Conservation (phyloP, 2,797 vertebrate genomes). For the Enteromius paludinosus region DNA sequence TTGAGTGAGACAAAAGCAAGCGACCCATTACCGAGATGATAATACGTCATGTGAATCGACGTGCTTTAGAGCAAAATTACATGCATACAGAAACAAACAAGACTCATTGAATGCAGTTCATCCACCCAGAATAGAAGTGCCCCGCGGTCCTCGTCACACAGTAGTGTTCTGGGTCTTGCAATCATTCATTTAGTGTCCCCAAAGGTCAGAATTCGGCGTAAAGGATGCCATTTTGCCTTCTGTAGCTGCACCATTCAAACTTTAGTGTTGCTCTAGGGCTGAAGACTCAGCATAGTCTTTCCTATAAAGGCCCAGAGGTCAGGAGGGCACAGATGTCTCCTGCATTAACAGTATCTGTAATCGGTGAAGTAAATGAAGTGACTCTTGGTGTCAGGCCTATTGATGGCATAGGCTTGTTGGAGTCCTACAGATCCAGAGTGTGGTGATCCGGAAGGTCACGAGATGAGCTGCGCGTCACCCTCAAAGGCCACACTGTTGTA, state of each 20-base stretch:
- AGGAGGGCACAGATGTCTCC: background rate
- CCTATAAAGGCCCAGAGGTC: slow-evolving; percentile 14
- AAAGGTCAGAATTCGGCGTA: slow-evolving; percentile 21
- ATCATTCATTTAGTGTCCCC: slow-evolving; percentile 8
- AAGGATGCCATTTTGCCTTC: slow-evolving; percentile 20
- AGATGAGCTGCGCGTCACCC: slow-evolving; percentile 43
- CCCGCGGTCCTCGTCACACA: background rate
- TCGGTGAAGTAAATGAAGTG: background rate
- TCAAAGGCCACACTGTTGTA: slow-evolving; percentile 66
- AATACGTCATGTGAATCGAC: background rate
- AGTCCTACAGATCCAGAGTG: slow-evolving; percentile 34
- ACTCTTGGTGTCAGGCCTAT: background rate
- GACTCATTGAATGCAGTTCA: slow-evolving; percentile 41
- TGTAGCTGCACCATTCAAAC: slow-evolving; percentile 32
- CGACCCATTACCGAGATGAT: background rate
- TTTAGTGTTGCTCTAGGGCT: slow-evolving; percentile 26
- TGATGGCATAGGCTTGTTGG: slow-evolving; percentile 38
- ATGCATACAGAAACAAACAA: slow-evolving; percentile 57
- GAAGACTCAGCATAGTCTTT: slow-evolving; percentile 1
- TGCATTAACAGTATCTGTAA: slow-evolving; percentile 13
- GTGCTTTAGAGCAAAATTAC: slow-evolving; percentile 57
- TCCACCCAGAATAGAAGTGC: slow-evolving; percentile 37
- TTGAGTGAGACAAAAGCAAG: slow-evolving; percentile 24
- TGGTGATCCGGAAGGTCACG: slow-evolving; percentile 19
- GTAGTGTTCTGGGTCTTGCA: slow-evolving; percentile 30